These are phyloP conservation scores for Melanostoma mellinum DNA, from an alignment of 2,888 invertebrate genomes.

Conservation along the genomic window DNA sequence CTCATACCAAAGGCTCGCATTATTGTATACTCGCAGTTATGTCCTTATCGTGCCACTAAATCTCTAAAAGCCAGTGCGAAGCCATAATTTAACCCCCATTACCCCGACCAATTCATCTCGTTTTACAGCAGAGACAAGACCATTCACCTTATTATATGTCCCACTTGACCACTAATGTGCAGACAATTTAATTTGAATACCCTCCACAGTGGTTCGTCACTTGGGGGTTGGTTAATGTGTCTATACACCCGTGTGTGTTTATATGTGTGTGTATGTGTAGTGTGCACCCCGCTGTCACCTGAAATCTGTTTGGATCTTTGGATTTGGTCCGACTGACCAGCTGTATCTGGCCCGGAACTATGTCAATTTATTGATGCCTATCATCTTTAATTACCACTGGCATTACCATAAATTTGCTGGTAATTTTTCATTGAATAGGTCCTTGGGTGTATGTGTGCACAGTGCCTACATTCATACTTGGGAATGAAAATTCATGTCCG, in stretches of 20 bases:
- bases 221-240: not conserved
- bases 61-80: conserved; percentile 43
- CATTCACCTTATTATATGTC: conserved; percentile 65
- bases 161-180: conserved; percentile 69
- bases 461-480: not conserved
- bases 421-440: conserved; percentile 58
- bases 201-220: conserved; percentile 53
- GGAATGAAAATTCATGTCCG: conserved; percentile 39
- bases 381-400: conserved; percentile 68
- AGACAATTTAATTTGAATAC: conserved; percentile 68
- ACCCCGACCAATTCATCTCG: conserved; percentile 37
- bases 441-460: not conserved
- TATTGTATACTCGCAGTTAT: conserved; percentile 29
- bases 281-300: not conserved
- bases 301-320: conserved; percentile 45
- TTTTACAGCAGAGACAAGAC: not conserved
- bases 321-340: conserved; percentile 29
- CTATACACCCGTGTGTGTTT: not conserved
- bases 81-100: conserved; percentile 46
- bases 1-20: conserved; percentile 46
- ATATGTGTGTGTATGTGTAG: conserved; percentile 4
- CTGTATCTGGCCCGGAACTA: conserved; percentile 62
- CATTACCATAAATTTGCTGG: conserved; percentile 67
- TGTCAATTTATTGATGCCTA: conserved; percentile 69
- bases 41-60: conserved; percentile 56